phyloP scores from a whole-genome alignment of 2,113 vertebrate genomes.

The Penelope pileata region DNA sequence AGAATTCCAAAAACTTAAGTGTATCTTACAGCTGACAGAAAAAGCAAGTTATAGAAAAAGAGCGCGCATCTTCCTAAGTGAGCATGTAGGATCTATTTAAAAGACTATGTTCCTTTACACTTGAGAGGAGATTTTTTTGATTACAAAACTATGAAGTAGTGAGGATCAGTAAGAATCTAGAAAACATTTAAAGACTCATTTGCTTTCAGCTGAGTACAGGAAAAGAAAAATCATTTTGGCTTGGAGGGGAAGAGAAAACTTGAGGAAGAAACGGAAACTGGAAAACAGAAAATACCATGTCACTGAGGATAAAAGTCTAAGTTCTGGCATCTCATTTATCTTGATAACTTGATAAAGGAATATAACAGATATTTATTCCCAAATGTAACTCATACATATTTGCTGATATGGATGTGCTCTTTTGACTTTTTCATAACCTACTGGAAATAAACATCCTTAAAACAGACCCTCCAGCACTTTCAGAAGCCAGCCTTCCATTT shows the following conservation, averaged over 20 bases:
- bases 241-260: slow-evolving; percentile 15
- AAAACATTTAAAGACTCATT: slow-evolving; percentile 12
- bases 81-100: not conserved
- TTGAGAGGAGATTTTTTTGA: not conserved
- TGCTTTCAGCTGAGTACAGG: slow-evolving; percentile 15
- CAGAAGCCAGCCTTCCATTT: slow-evolving; percentile 4
- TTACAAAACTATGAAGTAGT: not conserved
- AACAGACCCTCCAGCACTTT: slow-evolving; percentile 25
- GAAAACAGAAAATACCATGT: slow-evolving; percentile 18
- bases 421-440: slow-evolving; percentile 30
- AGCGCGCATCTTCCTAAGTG: not conserved
- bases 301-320: not conserved
- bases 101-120: not conserved
- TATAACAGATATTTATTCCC: slow-evolving; percentile 1
- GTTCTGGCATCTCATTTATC: slow-evolving; percentile 40
- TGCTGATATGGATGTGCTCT: not conserved
- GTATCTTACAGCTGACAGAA: not conserved
- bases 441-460: slow-evolving; percentile 40
- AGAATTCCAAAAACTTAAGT: not conserved
- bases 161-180: not conserved
- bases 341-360: not conserved
- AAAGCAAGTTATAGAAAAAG: not conserved
- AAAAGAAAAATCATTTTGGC: slow-evolving; percentile 7
- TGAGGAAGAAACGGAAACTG: not conserved
- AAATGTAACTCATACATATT: slow-evolving; percentile 34